Evolutionary conservation across 2,888 invertebrate genomes (phyloP).

Genomic region (Anorthoa munda): DNA sequence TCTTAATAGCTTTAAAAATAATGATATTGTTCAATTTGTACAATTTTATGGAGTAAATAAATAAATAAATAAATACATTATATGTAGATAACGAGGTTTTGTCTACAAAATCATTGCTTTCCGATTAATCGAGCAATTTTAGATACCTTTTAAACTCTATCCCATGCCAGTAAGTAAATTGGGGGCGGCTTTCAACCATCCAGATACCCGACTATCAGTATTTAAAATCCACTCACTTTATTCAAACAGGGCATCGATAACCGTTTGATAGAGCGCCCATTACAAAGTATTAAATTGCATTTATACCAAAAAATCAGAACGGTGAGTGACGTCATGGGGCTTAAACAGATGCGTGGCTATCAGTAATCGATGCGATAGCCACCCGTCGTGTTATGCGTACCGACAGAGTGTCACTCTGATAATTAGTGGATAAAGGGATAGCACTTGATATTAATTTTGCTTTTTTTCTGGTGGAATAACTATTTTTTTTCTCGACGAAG

Average conservation of each 20-base stretch:
- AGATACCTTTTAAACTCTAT: not conserved
- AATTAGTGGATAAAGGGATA: constrained; percentile 63
- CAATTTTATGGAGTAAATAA: no score
- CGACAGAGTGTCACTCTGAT: constrained; percentile 51
- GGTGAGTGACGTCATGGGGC: constrained; percentile 57
- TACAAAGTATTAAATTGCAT: constrained; percentile 55
- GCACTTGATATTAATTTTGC: constrained; percentile 29
- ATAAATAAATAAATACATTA: no score
- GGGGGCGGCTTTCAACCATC: constrained; percentile 38
- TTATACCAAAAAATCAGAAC: constrained; percentile 61
- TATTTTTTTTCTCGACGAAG: not conserved
- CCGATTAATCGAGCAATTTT: no score
- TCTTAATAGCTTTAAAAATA: no score
- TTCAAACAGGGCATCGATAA: constrained; percentile 53
- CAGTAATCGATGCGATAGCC: constrained; percentile 64
- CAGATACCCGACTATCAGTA: constrained; percentile 46
- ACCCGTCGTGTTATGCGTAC: constrained; percentile 58
- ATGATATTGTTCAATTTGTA: no score
- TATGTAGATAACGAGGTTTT: no score
- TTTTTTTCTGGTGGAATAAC: not conserved
- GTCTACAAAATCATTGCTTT: no score
- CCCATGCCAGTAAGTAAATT: constrained; percentile 1
- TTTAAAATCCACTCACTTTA: constrained; percentile 58
- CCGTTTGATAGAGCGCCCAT: constrained; percentile 49
- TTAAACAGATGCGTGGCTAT: constrained; percentile 70